Evolutionary conservation across 2,888 invertebrate genomes (phyloP), one percentile per base, ranked within the genome.

Genomic region (Pogonocherus hispidulus): DNA sequence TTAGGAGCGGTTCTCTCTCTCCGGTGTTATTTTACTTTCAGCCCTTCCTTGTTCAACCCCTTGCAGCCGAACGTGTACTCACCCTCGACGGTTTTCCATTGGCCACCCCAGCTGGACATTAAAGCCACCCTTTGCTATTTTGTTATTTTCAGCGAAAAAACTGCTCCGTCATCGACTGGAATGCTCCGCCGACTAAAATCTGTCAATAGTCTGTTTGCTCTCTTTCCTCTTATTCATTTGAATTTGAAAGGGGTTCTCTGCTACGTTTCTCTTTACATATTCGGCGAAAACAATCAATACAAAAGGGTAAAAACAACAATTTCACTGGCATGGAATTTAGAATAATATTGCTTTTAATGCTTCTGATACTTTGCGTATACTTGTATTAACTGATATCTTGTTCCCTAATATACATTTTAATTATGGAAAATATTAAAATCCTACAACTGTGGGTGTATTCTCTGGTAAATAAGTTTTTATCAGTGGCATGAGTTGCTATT

Each of bases 51-150:
- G 67, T 72, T 69, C 74, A 76, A 73, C 80, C 79, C 80, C 79
- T 79, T 77, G 74, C 74, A 75, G 67, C 67, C 55, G 65, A 73
- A 76, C 73, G 75, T 70, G 72, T 66, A 73, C 74, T 77, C 78
- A 80, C 80, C 81, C 81, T 81, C 79, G 73, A 73, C 74, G 71
- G 63, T 70, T 71, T 69, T 63, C 70, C 64, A 81, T 82, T 82
- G 82, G 81, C 79, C 78, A 77, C 73, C 77, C 77, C 71, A 73
- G 75, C 78, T 73, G 80, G 80, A 80, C 80, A 80, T 78, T 78
- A 78, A 78, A 78, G 78, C 80, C 78, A 82, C 82, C 82, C 82
- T 79, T 82, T 81, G 76, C 78, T 75, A 73, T 78, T 73, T 69
- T 69, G 66, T 74, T 74, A 70, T 76, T 76, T 76, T 73, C 74